Base-by-base conservation (phyloP, 2,888 invertebrate genomes). In the Arctia plantaginis region DNA sequence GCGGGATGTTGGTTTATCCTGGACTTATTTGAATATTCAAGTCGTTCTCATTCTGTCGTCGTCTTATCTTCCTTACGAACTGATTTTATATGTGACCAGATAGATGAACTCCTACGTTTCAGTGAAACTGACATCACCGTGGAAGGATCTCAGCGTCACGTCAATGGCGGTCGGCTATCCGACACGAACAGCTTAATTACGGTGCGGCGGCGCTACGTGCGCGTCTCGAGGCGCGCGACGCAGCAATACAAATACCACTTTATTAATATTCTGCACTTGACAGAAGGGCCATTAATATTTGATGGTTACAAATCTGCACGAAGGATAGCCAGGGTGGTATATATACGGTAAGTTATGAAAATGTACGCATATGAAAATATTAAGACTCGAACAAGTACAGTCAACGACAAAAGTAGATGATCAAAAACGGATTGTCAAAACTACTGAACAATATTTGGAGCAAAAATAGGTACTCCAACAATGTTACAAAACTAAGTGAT, bases 251-350 rank as follows among this genome's bases (percentile, higher is more conserved):
- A 65, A 35, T 35, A 65, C 33, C 30, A 35, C 30, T 18, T 30
- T 65, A 65, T 59, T 27, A 30, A 62, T 62, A 62, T 62, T 62
- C 62, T 62, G 30, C 18, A 18, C 62, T 62, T 62, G 62, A 62
- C 30, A 62, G 62, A 30, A 59, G 62, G 30, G 18, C 30, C 18
- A 30, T 62, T 62, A 62, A 18, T 62, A 55, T 62, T 62, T 30
- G 62, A 4, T 27, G 15, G 12, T 15, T 59, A 59, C 59, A 59
- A 59, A 59, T 59, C 27, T 59, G 27, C 1, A 4, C 12, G 27
- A 3, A 59, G 59, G 13, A 1, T 27, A 27, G 59, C 27, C 27
- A 27, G 27, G 62, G 27, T 4, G 15, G 23, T n/a, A n/a, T n/a
- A 15, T 47, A 18, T 47, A 4, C 6, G 18, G 2, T 47, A 47